These are phyloP conservation scores for Heterotis niloticus DNA, from an alignment of 2,113 vertebrate species.

Conservation along the genomic window DNA sequence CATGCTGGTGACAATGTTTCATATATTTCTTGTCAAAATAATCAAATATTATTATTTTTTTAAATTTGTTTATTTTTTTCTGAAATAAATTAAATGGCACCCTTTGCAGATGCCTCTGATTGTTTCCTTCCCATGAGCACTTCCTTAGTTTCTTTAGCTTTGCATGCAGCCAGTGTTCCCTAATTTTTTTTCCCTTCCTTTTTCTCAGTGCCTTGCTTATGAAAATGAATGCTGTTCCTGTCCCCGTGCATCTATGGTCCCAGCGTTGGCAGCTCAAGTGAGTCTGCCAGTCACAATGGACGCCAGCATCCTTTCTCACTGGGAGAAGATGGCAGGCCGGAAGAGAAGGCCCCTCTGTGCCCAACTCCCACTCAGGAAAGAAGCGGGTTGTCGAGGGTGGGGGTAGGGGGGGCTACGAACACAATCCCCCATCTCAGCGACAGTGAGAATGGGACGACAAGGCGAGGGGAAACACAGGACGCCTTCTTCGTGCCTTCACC, in stretches of 20 bases:
- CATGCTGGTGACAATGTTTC: neutral
- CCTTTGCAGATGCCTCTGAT: no score
- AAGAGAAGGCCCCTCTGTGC: slow-evolving; percentile 11
- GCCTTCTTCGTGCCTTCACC: slow-evolving; percentile 4
- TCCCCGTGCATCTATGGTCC: neutral
- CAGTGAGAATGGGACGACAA: neutral
- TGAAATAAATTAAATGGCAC: no score
- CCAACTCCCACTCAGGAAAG: neutral
- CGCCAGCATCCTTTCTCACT: slow-evolving; percentile 3
- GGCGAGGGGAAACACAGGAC: neutral
- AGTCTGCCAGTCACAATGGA: slow-evolving; percentile 1
- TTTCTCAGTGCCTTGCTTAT: neutral
- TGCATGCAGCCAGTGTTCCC: no score
- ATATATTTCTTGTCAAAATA: neutral
- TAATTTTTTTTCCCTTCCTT: no score
- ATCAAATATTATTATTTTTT: neutral
- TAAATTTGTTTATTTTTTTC: no score
- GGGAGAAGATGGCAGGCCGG: slow-evolving; percentile 13
- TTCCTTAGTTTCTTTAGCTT: neutral
- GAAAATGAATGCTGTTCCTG: slow-evolving; percentile 16
- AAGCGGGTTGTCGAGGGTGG: slow-evolving; percentile 19
- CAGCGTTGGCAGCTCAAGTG: slow-evolving; percentile 12
- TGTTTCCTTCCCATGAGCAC: neutral
- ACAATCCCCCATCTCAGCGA: neutral
- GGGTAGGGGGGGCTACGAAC: neutral